phyloP scores from a whole-genome alignment of 2,113 vertebrate species.

The Isurus oxyrinchus region DNA sequence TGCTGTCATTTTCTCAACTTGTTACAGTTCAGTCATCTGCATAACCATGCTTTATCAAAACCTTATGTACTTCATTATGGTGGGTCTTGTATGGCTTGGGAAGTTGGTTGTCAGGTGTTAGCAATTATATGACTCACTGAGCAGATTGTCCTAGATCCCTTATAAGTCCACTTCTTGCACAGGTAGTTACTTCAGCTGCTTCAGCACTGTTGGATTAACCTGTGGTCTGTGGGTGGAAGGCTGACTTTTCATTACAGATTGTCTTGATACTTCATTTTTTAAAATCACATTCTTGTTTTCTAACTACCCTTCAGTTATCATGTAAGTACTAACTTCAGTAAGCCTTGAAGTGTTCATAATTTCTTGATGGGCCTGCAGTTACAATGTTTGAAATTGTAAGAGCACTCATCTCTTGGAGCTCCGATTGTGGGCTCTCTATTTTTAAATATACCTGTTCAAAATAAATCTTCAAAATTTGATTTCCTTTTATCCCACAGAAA shows the following conservation, averaged over 20 bases:
- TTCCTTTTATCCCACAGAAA: background rate
- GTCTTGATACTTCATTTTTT: background rate
- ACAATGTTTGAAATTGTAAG: background rate
- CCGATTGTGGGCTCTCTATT: background rate
- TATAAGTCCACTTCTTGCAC: background rate
- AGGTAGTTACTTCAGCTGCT: background rate
- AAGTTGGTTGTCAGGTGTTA: background rate
- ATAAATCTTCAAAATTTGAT: background rate
- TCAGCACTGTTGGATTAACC: background rate
- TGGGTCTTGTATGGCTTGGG: background rate
- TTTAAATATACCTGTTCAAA: background rate
- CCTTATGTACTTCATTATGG: background rate
- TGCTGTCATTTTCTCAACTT: background rate
- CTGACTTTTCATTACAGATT: background rate
- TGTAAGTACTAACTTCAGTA: background rate
- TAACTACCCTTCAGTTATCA: background rate
- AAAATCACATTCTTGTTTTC: background rate
- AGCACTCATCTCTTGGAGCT: background rate
- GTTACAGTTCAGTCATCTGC: background rate
- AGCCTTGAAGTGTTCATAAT: background rate
- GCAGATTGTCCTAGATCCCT: too few species aligned
- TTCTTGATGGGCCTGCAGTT: background rate
- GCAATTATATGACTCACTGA: background rate
- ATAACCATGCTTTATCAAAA: background rate
- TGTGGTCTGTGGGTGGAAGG: background rate